A percentile compares a stretch with the other conserved stretches of the same genome.
Conservation (phyloP, 2,888 invertebrate genomes). For the Stictocephala bisonia region DNA sequence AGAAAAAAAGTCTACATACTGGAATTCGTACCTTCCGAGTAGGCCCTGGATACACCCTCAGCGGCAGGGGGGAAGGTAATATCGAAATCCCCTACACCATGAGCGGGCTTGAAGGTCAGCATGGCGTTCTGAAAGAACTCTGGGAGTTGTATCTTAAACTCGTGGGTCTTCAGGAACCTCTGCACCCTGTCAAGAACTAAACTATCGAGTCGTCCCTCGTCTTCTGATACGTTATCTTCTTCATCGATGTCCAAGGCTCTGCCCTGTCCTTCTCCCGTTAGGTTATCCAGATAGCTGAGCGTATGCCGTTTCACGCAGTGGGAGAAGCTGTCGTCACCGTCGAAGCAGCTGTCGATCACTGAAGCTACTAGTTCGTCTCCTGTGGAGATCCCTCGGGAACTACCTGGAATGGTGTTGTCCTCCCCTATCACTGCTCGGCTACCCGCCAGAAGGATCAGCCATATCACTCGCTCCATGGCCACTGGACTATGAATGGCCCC, state of each 20-base stretch:
- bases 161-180: conserved; percentile 78
- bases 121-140: conserved; percentile 77
- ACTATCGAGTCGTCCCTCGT: conserved; percentile 58
- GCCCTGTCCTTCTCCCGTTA: conserved; percentile 71
- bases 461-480: conserved; percentile 29
- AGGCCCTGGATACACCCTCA: conserved; percentile 54
- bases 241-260: not conserved
- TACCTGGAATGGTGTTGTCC: conserved; percentile 34
- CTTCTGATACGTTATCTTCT: conserved; percentile 59
- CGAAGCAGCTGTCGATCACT: conserved; percentile 79
- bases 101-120: conserved; percentile 58
- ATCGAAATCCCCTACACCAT: conserved; percentile 64
- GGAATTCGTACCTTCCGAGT: conserved; percentile 55
- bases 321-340: conserved; percentile 71
- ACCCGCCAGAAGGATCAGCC: conserved; percentile 14
- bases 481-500: conserved; percentile 50
- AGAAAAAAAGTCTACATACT: conserved; percentile 25
- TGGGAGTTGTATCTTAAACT: conserved; percentile 79
- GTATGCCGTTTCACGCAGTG: conserved; percentile 69
- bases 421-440: conserved; percentile 41
- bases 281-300: conserved; percentile 78
- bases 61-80: conserved; percentile 63
- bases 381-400: conserved; percentile 65
- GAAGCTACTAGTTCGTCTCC: conserved; percentile 78
- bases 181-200: conserved; percentile 75